Conservation (phyloP, 2,888 invertebrate genomes). For the Chrysolina americana region DNA sequence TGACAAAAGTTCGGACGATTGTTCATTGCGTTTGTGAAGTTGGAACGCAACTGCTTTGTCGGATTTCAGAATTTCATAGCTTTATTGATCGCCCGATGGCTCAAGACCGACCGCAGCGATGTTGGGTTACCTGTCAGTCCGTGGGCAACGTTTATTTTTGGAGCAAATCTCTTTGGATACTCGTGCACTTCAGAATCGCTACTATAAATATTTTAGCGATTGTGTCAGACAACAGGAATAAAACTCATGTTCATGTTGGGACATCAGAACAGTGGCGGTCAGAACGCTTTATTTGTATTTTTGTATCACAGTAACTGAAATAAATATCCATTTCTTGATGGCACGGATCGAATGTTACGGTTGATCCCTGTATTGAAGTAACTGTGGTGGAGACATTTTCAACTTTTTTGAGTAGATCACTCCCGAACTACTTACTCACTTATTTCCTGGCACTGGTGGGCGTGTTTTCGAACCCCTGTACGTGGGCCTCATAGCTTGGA, state of each 20-base stretch:
- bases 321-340: too few relatives aligned
- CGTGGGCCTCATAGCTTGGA: too few relatives aligned
- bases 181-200: not conserved
- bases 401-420: too few relatives aligned
- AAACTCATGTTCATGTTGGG: not conserved
- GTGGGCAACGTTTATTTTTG: not conserved
- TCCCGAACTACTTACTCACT: too few relatives aligned
- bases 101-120: slow-evolving; percentile 46
- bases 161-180: not conserved
- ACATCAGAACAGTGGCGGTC: not conserved
- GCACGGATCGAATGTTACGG: too few relatives aligned
- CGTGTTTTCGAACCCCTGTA: too few relatives aligned
- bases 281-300: too few relatives aligned
- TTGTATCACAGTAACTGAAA: too few relatives aligned
- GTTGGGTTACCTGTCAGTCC: slow-evolving; percentile 28
- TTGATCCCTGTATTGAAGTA: too few relatives aligned
- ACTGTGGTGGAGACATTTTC: too few relatives aligned
- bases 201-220: not conserved
- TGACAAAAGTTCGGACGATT: slow-evolving; percentile 45
- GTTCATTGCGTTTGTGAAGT: slow-evolving; percentile 41
- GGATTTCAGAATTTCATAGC: slow-evolving; percentile 42
- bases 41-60: slow-evolving; percentile 31
- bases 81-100: slow-evolving; percentile 42
- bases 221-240: not conserved
- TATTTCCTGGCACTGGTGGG: too few relatives aligned